These are phyloP conservation scores for Rhadina sibilatrix DNA, from an alignment of 2,113 vertebrate species.

Conservation along the genomic window DNA sequence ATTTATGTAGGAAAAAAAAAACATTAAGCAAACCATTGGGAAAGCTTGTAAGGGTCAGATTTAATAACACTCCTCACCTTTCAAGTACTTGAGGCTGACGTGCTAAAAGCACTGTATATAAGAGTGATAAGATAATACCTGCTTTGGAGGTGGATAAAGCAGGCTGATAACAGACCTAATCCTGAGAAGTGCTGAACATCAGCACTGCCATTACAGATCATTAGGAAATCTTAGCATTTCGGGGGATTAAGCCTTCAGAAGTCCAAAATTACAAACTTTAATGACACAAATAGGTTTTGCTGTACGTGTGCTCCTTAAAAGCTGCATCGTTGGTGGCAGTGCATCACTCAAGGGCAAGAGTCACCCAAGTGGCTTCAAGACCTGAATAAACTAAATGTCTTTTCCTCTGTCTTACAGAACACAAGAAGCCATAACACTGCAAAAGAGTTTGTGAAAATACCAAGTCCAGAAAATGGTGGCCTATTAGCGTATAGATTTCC, in stretches of 20 bases:
- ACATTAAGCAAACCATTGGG: background rate
- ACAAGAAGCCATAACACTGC: background rate
- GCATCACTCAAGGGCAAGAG: background rate
- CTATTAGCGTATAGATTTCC: background rate
- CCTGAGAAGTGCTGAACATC: slow-evolving; percentile 44
- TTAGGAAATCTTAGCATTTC: slow-evolving; percentile 28
- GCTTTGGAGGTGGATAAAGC: slow-evolving; percentile 18
- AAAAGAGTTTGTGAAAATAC: background rate
- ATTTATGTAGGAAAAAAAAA: background rate
- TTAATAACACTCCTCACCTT: slow-evolving; percentile 45
- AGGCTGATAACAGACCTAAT: slow-evolving; percentile 24
- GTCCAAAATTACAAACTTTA: background rate
- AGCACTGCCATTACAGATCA: slow-evolving; percentile 17
- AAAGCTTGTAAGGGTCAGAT: slow-evolving; percentile 36
- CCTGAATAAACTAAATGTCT: background rate
- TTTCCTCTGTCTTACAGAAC: background rate
- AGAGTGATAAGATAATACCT: slow-evolving; percentile 53
- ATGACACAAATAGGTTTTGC: background rate
- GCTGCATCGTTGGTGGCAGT: rapidly evolving
- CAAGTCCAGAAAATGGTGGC: background rate
- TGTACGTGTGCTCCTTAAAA: background rate
- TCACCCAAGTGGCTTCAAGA: background rate
- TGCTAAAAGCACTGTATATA: slow-evolving; percentile 28
- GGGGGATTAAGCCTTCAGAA: slow-evolving; percentile 8
- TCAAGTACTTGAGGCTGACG: slow-evolving; percentile 2